phyloP scores from a whole-genome alignment of 1,140 invertebrate species.

The Bombus cullumanus region DNA sequence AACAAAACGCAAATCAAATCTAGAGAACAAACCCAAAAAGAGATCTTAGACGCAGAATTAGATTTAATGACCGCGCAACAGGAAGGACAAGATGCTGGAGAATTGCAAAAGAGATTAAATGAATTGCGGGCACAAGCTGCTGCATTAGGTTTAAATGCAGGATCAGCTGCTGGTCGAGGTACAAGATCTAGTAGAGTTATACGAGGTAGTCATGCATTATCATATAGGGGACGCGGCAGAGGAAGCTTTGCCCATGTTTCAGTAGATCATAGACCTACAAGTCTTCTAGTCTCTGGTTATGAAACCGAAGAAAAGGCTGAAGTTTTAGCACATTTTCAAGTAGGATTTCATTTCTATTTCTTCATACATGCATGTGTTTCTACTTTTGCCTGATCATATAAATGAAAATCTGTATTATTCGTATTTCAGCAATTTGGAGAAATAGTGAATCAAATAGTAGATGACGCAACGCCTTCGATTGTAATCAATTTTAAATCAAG shows the following conservation, averaged over 20 bases:
- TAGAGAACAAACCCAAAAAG: conserved; percentile 89
- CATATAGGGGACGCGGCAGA: conserved; percentile 77
- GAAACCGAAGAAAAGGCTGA: conserved; percentile 88
- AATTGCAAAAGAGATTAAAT: conserved; percentile 87
- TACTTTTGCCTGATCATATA: background rate
- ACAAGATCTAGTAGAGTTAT: conserved; percentile 69
- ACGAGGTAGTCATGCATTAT: conserved; percentile 71
- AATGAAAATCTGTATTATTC: background rate
- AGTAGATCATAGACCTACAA: conserved; percentile 91
- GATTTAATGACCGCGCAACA: conserved; percentile 93
- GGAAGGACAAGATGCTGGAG: conserved; percentile 89
- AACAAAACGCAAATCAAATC: conserved; percentile 80
- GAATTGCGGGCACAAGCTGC: conserved; percentile 88
- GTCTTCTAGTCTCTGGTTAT: conserved; percentile 91
- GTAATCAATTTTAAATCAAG: conserved; percentile 89
- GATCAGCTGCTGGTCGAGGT: conserved; percentile 61
- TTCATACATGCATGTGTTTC: background rate
- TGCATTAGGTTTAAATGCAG: conserved; percentile 75
- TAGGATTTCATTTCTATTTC: conserved; percentile 78
- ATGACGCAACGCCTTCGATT: conserved; percentile 86
- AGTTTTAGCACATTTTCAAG: conserved; percentile 88
- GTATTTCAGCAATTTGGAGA: conserved; percentile 87
- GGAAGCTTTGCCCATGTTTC: conserved; percentile 84
- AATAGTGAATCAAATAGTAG: conserved; percentile 87
- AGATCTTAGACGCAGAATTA: conserved; percentile 93